Percentiles rank a stretch among this genome's conserved stretches.
These are phyloP conservation scores for Cebidichthys violaceus DNA, from an alignment of 2,113 vertebrate species.

Conservation along the genomic window DNA sequence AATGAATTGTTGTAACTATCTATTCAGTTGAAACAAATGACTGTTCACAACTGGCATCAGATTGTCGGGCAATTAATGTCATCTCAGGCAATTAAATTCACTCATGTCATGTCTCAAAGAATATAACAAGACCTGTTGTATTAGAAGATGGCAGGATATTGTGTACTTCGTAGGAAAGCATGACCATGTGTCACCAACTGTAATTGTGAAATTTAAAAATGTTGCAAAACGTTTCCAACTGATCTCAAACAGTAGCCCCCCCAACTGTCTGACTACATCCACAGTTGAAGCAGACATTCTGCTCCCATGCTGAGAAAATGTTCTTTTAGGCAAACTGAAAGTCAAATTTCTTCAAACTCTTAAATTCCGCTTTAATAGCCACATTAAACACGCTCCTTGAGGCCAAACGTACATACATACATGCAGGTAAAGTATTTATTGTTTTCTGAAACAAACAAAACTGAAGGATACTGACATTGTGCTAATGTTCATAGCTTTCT, in stretches of 20 bases:
- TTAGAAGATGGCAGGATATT: background rate
- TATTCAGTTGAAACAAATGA: constrained; percentile 14
- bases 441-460: background rate
- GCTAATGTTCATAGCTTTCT: background rate
- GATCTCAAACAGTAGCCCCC: background rate
- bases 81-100: constrained; percentile 13
- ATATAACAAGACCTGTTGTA: constrained; percentile 1
- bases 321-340: constrained; percentile 18
- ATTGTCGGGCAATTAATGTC: constrained; percentile 3
- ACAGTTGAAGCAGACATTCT: background rate
- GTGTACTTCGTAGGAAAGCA: background rate
- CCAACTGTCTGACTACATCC: background rate
- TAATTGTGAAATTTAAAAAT: background rate
- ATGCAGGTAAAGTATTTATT: background rate
- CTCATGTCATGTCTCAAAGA: background rate
- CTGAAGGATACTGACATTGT: background rate
- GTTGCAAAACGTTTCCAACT: background rate
- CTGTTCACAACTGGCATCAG: background rate
- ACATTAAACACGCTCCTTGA: background rate
- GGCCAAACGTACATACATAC: background rate
- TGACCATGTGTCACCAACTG: background rate
- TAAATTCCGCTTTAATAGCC: background rate
- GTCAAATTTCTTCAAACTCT: background rate
- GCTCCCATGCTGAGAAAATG: background rate
- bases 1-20: background rate